These are phyloP conservation scores for Aphelinus certus DNA, from an alignment of 1,140 invertebrate species.

Conservation along the genomic window DNA sequence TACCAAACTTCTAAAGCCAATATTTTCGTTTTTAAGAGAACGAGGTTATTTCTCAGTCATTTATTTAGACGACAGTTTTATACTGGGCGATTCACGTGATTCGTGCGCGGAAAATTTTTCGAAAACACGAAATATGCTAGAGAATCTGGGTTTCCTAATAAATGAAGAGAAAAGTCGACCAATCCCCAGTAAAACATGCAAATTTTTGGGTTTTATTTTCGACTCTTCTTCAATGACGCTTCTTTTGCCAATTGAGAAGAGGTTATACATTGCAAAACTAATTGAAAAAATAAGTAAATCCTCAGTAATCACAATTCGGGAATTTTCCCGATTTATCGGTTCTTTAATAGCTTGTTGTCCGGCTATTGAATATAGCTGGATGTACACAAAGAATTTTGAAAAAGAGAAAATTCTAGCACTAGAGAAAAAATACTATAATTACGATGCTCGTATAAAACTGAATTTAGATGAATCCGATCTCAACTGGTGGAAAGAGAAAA, in stretches of 20 bases:
- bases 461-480: not conserved
- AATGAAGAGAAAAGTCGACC: slow-evolving; percentile 8
- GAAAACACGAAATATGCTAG: not conserved
- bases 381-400: slow-evolving; percentile 22
- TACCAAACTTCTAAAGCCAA: slow-evolving; percentile 48
- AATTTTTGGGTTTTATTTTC: slow-evolving; percentile 5
- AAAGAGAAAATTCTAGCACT: slow-evolving; percentile 31
- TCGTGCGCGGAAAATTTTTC: slow-evolving; percentile 18
- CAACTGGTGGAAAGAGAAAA: slow-evolving; percentile 1
- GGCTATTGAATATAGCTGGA: slow-evolving; percentile 39
- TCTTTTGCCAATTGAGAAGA: slow-evolving; percentile 19
- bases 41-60: slow-evolving; percentile 41
- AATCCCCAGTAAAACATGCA: not conserved
- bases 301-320: slow-evolving; percentile 39
- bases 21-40: slow-evolving; percentile 25
- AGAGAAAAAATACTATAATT: not conserved
- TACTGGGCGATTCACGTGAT: slow-evolving; percentile 33
- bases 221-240: slow-evolving; percentile 9
- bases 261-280: not conserved
- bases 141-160: slow-evolving; percentile 23
- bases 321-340: slow-evolving; percentile 41
- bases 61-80: slow-evolving; percentile 49
- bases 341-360: slow-evolving; percentile 40
- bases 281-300: slow-evolving; percentile 6
- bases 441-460: not conserved